Conservation (phyloP, 2,797 vertebrate species). For the Hylomyscus alleni region DNA sequence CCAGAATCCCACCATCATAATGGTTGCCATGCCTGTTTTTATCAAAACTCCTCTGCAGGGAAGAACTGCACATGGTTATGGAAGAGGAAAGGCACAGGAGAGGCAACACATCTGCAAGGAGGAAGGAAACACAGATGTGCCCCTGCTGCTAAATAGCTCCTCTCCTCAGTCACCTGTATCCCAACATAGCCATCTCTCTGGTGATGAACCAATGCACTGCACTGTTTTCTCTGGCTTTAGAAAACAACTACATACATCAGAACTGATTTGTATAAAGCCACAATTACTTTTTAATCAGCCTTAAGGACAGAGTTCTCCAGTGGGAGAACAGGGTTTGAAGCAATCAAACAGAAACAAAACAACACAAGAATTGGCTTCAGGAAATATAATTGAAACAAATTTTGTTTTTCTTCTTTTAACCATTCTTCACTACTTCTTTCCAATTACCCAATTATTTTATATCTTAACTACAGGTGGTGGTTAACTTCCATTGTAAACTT, state of each 20-base stretch:
- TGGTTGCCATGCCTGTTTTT: not conserved
- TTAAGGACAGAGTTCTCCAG: not conserved
- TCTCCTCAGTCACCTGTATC: not conserved
- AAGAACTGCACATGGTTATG: not conserved
- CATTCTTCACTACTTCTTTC: not conserved
- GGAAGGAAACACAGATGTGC: not conserved
- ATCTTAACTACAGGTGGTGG: not conserved
- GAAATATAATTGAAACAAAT: conserved; percentile 40
- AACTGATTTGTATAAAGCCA: not conserved
- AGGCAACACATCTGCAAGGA: too few species aligned
- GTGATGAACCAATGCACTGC: not conserved
- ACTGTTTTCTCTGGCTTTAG: not conserved
- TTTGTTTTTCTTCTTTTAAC: not conserved
- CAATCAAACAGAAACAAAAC: conserved; percentile 27
- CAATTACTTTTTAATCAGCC: not conserved
- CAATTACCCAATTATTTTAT: not conserved
- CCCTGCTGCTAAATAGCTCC: not conserved
- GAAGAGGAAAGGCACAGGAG: not conserved
- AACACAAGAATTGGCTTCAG: not conserved
- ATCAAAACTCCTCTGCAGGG: not conserved
- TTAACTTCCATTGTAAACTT: not conserved
- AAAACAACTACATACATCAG: not conserved
- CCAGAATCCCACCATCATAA: not conserved
- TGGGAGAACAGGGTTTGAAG: not conserved
- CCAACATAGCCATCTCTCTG: not conserved